phyloP scores from a whole-genome alignment of 2,888 invertebrate species.

The Leptopilina myrica region DNA sequence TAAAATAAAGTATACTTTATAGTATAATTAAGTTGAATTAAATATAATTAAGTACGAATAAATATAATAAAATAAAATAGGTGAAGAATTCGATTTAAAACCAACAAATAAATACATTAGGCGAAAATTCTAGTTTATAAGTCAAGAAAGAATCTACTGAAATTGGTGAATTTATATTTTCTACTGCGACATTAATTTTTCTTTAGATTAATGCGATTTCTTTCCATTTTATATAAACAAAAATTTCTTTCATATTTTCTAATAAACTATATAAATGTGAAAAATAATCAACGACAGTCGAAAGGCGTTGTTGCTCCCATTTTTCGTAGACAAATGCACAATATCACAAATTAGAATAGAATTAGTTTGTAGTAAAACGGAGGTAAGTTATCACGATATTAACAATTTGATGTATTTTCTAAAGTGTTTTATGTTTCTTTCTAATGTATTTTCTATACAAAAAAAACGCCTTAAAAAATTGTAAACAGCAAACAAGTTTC shows the following conservation, averaged over 20 bases:
- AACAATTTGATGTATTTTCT: conserved; percentile 27
- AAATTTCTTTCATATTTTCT: conserved; percentile 42
- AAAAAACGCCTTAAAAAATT: neutral
- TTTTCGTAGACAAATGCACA: conserved; percentile 70
- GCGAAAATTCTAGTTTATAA: too few relatives aligned
- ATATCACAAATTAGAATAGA: conserved; percentile 68
- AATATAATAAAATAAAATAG: too few relatives aligned
- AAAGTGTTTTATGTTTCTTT: too few relatives aligned
- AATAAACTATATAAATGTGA: conserved; percentile 7
- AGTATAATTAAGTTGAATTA: too few relatives aligned
- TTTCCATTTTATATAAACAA: neutral
- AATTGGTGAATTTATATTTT: too few relatives aligned
- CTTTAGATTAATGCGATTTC: neutral
- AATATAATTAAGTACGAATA: too few relatives aligned
- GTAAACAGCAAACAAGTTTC: neutral
- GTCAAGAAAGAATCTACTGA: too few relatives aligned
- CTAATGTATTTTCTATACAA: too few relatives aligned
- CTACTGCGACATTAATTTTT: too few relatives aligned
- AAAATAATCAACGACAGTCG: conserved; percentile 39
- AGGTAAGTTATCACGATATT: conserved; percentile 69
- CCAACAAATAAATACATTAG: too few relatives aligned
- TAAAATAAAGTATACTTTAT: too few relatives aligned
- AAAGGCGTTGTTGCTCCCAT: conserved; percentile 75
- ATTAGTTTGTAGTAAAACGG: conserved; percentile 69
- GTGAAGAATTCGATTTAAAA: too few relatives aligned